These are phyloP conservation scores for Cyclophora punctaria DNA, from an alignment of 2,888 invertebrate genomes.

Conservation along the genomic window DNA sequence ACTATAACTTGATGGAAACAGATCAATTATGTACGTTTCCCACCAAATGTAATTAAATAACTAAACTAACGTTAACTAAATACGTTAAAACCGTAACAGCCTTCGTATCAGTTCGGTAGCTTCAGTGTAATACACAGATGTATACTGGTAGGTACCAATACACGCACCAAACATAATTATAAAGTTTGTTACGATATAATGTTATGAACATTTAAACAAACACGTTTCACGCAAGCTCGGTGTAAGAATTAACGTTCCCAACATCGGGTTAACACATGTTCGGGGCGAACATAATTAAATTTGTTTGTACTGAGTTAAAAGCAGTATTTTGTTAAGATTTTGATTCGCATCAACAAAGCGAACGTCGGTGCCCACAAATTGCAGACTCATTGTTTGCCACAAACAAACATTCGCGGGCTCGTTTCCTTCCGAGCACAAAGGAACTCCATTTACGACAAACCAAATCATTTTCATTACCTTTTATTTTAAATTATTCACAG, in stretches of 20 bases:
- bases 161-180: no score
- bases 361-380: conserved; percentile 62
- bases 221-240: conserved; percentile 4
- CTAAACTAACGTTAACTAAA: no score
- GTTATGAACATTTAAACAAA: conserved; percentile 6
- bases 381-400: conserved; percentile 66
- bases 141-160: no score
- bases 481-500: conserved; percentile 40
- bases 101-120: no score
- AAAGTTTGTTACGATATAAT: no score
- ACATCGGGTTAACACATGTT: conserved; percentile 10
- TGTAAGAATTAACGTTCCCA: conserved; percentile 1
- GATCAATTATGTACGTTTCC: no score
- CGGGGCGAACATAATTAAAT: conserved; percentile 37
- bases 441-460: conserved; percentile 55
- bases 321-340: conserved; percentile 57
- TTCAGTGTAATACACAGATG: no score
- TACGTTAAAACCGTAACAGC: no score
- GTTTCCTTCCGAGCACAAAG: conserved; percentile 59
- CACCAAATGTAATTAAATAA: no score
- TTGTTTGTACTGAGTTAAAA: conserved; percentile 31
- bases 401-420: conserved; percentile 62
- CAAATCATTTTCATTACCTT: conserved; percentile 57
- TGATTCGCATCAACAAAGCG: conserved; percentile 63
- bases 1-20: no score